A percentile compares a stretch with the other conserved stretches of the same genome.
Evolutionary conservation across 1,140 invertebrate genomes (phyloP).

Genomic region (Goniozus legneri): DNA sequence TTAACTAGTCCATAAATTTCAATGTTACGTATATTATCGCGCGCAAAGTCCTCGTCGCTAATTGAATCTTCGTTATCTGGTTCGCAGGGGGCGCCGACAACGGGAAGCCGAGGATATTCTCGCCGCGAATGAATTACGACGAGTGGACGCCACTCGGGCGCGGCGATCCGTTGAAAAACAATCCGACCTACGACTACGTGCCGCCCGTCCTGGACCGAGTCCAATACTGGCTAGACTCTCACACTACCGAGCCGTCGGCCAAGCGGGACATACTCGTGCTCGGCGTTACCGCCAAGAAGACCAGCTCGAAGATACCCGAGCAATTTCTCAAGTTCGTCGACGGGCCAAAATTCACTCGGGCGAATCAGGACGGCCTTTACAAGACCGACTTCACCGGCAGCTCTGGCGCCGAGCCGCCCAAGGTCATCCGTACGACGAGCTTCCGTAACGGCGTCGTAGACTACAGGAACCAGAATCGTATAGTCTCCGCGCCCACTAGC

Average conservation of each 20-base stretch:
- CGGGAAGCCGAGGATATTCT: constrained; percentile 52
- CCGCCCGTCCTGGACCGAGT: constrained; percentile 72
- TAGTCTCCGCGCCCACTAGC: constrained; percentile 29
- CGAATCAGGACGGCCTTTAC: constrained; percentile 10
- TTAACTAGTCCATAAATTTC: no score
- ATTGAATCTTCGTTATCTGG: no score
- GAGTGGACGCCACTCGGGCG: constrained; percentile 75
- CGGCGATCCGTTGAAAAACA: constrained; percentile 74
- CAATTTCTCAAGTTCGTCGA: constrained; percentile 56
- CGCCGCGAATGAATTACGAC: constrained; percentile 68
- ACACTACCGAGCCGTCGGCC: constrained; percentile 37
- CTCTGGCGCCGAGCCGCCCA: constrained; percentile 34
- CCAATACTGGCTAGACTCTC: constrained; percentile 70
- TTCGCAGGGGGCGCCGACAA: no score
- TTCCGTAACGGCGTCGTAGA: constrained; percentile 32
- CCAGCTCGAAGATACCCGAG: constrained; percentile 53
- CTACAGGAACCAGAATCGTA: constrained; percentile 30
- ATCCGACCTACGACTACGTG: constrained; percentile 77
- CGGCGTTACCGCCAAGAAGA: constrained; percentile 65
- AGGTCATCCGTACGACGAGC: constrained; percentile 30
- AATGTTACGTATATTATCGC: no score
- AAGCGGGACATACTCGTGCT: constrained; percentile 67
- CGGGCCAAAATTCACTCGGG: constrained; percentile 44
- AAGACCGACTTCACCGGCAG: constrained; percentile 34
- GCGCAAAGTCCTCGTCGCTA: no score